phyloP scores from a whole-genome alignment of 2,113 vertebrate species.

The Corythoichthys haematopterus region DNA sequence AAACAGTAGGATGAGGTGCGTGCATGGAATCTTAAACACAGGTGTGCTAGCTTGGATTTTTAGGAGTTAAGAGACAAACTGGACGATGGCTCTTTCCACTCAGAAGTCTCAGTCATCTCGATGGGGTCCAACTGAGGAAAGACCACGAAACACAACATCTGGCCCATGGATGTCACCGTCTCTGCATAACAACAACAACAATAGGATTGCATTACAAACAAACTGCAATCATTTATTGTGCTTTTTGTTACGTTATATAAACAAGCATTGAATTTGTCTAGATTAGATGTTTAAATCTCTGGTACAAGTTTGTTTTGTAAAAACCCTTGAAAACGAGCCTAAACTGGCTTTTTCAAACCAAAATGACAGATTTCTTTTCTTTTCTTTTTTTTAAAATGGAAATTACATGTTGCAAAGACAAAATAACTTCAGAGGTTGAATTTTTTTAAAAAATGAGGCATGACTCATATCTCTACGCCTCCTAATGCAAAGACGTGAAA shows the following conservation, averaged over 20 bases:
- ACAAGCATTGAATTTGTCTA: background rate
- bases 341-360: too few relatives aligned
- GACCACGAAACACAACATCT: slow-evolving; percentile 91
- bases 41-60: slow-evolving; percentile 10
- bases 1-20: slow-evolving; percentile 13
- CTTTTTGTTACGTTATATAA: background rate
- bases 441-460: too few relatives aligned
- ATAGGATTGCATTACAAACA: background rate
- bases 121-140: slow-evolving; percentile 81
- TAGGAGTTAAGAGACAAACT: slow-evolving; percentile 53
- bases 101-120: slow-evolving; percentile 62
- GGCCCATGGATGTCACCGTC: slow-evolving; percentile 80
- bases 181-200: slow-evolving; percentile 66
- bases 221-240: background rate
- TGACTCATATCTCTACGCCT: too few relatives aligned
- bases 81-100: slow-evolving; percentile 61
- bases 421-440: too few relatives aligned
- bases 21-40: background rate
- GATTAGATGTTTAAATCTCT: too few relatives aligned
- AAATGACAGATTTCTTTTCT: too few relatives aligned
- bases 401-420: too few relatives aligned
- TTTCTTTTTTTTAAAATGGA: too few relatives aligned
- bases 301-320: too few relatives aligned
- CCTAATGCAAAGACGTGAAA: too few relatives aligned
- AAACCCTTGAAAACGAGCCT: too few relatives aligned